Percentiles rank a stretch among this genome's conserved stretches.
These are phyloP conservation scores for Dipodomys spectabilis DNA, from an alignment of 2,113 vertebrate genomes.

Conservation along the genomic window DNA sequence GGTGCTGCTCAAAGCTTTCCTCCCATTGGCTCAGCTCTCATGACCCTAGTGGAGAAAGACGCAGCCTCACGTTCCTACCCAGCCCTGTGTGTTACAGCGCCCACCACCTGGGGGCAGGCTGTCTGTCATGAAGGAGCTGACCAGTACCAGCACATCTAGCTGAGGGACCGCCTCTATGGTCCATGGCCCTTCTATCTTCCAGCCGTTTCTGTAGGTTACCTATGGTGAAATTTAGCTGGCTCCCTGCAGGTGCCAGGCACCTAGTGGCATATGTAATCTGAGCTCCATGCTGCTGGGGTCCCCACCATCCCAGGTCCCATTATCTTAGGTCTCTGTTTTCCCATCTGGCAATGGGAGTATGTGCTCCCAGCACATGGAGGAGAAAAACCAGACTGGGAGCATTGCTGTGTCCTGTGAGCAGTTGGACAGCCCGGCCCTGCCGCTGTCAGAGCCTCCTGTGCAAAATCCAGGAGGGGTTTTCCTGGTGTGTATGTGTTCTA, in stretches of 20 bases:
- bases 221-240: not conserved
- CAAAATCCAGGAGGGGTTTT: not conserved
- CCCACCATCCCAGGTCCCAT: not conserved
- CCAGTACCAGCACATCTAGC: too few species aligned
- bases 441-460: too few species aligned
- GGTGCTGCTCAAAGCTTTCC: not conserved
- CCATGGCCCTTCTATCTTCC: not conserved
- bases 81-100: too few species aligned
- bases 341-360: not conserved
- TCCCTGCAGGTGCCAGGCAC: not conserved
- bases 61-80: too few species aligned
- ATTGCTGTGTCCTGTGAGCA: not conserved
- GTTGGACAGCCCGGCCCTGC: not conserved
- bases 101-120: not conserved
- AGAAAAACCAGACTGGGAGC: not conserved
- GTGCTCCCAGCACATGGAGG: not conserved
- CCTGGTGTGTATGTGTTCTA: not conserved
- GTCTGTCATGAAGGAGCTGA: too few species aligned
- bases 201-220: not conserved
- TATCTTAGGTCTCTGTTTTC: not conserved
- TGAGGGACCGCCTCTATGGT: not conserved
- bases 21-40: rapidly evolving
- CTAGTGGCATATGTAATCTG: not conserved
- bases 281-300: not conserved
- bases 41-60: rapidly evolving